phyloP scores from a whole-genome alignment of 2,888 invertebrate genomes.

The Phyto melanocephala region DNA sequence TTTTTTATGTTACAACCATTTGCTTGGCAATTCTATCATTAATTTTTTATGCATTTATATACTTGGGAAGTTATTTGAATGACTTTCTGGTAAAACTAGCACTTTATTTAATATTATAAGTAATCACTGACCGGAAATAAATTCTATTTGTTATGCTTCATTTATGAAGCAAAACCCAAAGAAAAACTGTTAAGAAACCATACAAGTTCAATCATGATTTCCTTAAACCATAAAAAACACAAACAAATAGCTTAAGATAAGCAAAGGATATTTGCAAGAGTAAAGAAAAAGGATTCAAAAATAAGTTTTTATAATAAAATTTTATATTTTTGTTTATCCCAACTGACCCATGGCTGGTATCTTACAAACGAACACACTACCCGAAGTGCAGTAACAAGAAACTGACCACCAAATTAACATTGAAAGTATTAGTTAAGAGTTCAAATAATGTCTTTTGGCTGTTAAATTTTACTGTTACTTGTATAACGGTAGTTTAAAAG shows the following conservation, averaged over 20 bases:
- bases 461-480: slow-evolving; percentile 10
- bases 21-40: slow-evolving; percentile 9
- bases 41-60: slow-evolving; percentile 19
- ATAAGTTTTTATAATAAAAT: slow-evolving; percentile 57
- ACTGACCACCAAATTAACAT: slow-evolving; percentile 64
- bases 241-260: slow-evolving; percentile 31
- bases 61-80: slow-evolving; percentile 45
- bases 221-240: slow-evolving; percentile 39
- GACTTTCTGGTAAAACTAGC: slow-evolving; percentile 35
- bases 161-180: slow-evolving; percentile 46
- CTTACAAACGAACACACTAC: background rate
- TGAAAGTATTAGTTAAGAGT: slow-evolving; percentile 35
- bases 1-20: too few species aligned
- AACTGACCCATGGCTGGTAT: background rate
- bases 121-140: slow-evolving; percentile 64
- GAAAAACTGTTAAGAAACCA: slow-evolving; percentile 36
- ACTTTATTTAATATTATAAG: slow-evolving; percentile 60
- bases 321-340: slow-evolving; percentile 55
- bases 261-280: slow-evolving; percentile 39
- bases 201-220: slow-evolving; percentile 62
- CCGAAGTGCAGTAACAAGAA: slow-evolving; percentile 6
- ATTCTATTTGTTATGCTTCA: slow-evolving; percentile 63
- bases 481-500: slow-evolving; percentile 12
- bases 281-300: background rate
- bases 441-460: slow-evolving; percentile 44